phyloP scores from a whole-genome alignment of 2,888 invertebrate genomes.

The Drosophila mimica region DNA sequence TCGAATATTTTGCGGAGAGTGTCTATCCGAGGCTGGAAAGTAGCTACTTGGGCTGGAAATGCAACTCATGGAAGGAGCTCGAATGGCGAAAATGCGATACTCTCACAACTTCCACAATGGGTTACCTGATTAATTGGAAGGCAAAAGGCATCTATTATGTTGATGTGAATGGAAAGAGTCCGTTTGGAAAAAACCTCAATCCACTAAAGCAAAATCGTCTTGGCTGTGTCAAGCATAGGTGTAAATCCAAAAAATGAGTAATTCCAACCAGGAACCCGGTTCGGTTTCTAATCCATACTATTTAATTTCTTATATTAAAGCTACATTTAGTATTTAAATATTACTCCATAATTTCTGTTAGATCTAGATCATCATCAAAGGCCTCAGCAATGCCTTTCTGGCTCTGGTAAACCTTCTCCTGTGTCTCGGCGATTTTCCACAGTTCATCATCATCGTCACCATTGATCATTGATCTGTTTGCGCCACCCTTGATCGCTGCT shows the following conservation, averaged over 20 bases:
- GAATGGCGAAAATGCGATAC: constrained; percentile 59
- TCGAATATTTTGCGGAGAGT: constrained; percentile 80
- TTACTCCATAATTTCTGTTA: constrained; percentile 78
- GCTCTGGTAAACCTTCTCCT: constrained; percentile 75
- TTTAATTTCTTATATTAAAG: neutral
- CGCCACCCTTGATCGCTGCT: constrained; percentile 57
- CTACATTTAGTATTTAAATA: constrained; percentile 10
- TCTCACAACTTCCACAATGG: constrained; percentile 70
- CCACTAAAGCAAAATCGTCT: neutral
- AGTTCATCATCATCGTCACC: constrained; percentile 84
- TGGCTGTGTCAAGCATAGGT: constrained; percentile 18
- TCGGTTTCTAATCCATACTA: neutral
- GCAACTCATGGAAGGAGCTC: constrained; percentile 71
- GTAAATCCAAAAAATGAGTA: neutral
- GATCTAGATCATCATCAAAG: constrained; percentile 82
- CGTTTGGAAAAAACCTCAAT: constrained; percentile 68
- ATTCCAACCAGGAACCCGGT: neutral
- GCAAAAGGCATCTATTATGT: constrained; percentile 81
- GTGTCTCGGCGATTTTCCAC: constrained; percentile 83
- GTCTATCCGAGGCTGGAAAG: constrained; percentile 77
- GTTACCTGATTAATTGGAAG: constrained; percentile 63
- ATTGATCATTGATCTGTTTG: constrained; percentile 69
- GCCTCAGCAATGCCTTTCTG: constrained; percentile 76
- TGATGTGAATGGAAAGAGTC: constrained; percentile 69
- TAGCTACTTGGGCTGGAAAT: constrained; percentile 74